These are phyloP conservation scores for Eupleurogrammus muticus DNA, from an alignment of 2,797 vertebrate genomes.

Conservation along the genomic window DNA sequence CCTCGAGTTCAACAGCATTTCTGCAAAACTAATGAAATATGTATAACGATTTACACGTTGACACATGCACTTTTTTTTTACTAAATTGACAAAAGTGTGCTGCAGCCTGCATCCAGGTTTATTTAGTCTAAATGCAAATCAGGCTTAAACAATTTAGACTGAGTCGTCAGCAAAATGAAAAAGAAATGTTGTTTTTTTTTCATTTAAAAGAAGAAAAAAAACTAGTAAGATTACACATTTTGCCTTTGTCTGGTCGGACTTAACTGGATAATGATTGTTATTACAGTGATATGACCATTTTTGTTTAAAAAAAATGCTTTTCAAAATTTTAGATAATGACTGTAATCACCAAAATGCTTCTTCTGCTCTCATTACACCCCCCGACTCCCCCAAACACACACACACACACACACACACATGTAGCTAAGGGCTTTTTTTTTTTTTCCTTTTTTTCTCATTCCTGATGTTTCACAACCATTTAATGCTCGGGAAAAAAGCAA, in stretches of 20 bases:
- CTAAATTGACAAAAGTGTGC: neutral
- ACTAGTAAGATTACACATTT: slow-evolving; percentile 29
- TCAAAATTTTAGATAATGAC: slow-evolving; percentile 38
- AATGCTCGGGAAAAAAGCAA: neutral
- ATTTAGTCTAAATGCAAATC: slow-evolving; percentile 35
- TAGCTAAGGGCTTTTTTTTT: slow-evolving; percentile 9
- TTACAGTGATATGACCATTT: slow-evolving; percentile 32
- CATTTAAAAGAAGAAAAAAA: neutral
- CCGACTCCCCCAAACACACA: neutral
- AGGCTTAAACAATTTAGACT: slow-evolving; percentile 31
- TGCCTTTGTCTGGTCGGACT: slow-evolving; percentile 16
- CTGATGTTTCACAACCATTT: neutral
- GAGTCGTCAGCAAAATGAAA: slow-evolving; percentile 7
- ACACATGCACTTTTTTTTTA: neutral
- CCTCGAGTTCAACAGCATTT: neutral
- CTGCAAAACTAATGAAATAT: slow-evolving; percentile 4
- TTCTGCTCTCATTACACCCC: neutral
- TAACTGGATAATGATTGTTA: slow-evolving; percentile 40
- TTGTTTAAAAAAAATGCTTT: slow-evolving; percentile 37
- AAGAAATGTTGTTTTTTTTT: slow-evolving; percentile 15
- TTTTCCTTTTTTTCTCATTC: neutral
- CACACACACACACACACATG: slow-evolving; percentile 12
- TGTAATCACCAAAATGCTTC: slow-evolving; percentile 30
- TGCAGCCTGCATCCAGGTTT: slow-evolving; percentile 1
- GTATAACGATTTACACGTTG: slow-evolving; percentile 13